phyloP scores from a whole-genome alignment of 1,140 invertebrate genomes.

The Neuroterus valhalla region DNA sequence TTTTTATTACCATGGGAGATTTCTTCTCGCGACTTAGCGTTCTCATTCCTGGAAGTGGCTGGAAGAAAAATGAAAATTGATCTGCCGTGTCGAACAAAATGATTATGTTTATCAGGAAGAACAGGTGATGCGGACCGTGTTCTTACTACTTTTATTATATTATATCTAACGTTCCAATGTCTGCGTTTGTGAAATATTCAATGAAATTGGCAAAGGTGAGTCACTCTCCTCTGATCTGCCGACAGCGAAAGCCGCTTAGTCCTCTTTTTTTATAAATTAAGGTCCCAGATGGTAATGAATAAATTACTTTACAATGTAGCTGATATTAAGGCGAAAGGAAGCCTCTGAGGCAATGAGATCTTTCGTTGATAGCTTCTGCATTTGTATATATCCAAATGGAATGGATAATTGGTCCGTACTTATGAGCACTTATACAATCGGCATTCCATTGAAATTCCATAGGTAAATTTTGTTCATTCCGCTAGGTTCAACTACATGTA shows the following conservation, averaged over 20 bases:
- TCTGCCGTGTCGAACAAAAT: conserved; percentile 31
- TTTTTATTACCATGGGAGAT: conserved; percentile 19
- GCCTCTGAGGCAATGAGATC: too few species aligned
- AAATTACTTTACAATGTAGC: conserved; percentile 25
- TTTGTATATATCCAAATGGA: too few species aligned
- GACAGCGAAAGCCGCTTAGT: neutral
- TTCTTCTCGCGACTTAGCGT: conserved; percentile 13
- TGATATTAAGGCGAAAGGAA: neutral
- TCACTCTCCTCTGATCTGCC: conserved; percentile 15
- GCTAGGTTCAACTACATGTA: too few species aligned
- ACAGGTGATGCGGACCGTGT: conserved; percentile 11
- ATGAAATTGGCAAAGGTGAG: conserved; percentile 6
- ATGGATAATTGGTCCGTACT: too few species aligned
- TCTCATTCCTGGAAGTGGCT: neutral
- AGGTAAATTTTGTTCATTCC: too few species aligned
- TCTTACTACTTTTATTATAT: conserved; percentile 4
- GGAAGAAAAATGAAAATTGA: neutral
- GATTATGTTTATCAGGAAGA: conserved; percentile 23
- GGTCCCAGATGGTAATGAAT: neutral
- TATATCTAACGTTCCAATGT: neutral
- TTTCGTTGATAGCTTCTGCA: too few species aligned
- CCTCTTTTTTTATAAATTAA: neutral
- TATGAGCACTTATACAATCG: too few species aligned
- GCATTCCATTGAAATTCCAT: too few species aligned
- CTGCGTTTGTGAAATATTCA: conserved; percentile 1